phyloP scores from a whole-genome alignment of 2,113 vertebrate species.

The Lutjanus erythropterus region DNA sequence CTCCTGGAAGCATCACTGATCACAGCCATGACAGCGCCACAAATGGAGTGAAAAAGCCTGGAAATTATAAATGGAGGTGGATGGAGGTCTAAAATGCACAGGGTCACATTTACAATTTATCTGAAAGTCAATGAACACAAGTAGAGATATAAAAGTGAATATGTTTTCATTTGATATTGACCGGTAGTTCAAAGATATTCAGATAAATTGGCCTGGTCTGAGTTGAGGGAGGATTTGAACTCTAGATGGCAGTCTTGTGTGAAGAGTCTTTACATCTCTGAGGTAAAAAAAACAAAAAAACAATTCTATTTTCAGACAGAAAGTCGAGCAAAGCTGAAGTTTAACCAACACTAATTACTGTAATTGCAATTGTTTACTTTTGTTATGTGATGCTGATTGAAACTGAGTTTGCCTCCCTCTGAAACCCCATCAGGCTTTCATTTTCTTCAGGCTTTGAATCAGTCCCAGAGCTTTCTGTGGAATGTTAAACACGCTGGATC shows the following conservation, averaged over 20 bases:
- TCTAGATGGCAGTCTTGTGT: constrained; percentile 66
- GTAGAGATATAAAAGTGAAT: neutral
- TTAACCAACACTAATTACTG: constrained; percentile 64
- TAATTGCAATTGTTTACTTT: constrained; percentile 64
- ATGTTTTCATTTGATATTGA: neutral
- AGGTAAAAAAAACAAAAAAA: neutral
- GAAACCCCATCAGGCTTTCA: constrained; percentile 48
- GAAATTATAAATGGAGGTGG: neutral
- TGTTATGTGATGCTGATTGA: constrained; percentile 61
- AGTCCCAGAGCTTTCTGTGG: constrained; percentile 34
- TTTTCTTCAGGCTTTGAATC: constrained; percentile 41
- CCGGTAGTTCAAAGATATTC: neutral
- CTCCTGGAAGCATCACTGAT: constrained; percentile 36
- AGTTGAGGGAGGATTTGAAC: constrained; percentile 18
- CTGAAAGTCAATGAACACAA: neutral
- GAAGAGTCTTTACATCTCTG: neutral
- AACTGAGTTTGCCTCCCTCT: constrained; percentile 37
- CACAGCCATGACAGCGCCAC: neutral
- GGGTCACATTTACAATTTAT: neutral
- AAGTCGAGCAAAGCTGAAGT: constrained; percentile 43
- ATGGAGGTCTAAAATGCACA: neutral
- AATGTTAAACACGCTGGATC: constrained; percentile 52
- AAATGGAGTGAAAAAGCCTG: constrained; percentile 1
- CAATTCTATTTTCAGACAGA: constrained; percentile 16
- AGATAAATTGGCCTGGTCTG: neutral